Evolutionary conservation across 1,140 invertebrate species (phyloP).

Genomic region (Leptoteleia sp.): DNA sequence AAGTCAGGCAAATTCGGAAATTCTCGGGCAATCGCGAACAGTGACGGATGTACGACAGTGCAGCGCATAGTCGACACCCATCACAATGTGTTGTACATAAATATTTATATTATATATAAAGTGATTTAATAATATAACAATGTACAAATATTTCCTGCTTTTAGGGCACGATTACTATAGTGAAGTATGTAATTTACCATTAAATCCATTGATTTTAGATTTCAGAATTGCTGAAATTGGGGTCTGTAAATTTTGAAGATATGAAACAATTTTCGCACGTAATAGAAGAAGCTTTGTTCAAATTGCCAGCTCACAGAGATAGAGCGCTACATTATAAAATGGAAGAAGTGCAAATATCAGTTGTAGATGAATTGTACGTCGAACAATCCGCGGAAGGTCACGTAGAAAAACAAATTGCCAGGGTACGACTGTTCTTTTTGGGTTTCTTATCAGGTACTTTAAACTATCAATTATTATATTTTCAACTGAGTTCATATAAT

Average conservation of each 20-base stretch:
- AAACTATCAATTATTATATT: too few relatives aligned
- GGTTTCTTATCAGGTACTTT: constrained; percentile 90
- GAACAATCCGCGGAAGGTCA: constrained; percentile 94
- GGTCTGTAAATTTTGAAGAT: constrained; percentile 93
- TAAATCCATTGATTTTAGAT: constrained; percentile 82
- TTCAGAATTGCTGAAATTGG: constrained; percentile 97
- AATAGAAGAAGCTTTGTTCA: constrained; percentile 95
- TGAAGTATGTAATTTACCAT: background rate
- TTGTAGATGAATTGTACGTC: constrained; percentile 97
- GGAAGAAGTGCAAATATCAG: constrained; percentile 98
- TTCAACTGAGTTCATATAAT: too few relatives aligned
- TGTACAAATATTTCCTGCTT: too few relatives aligned
- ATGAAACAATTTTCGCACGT: constrained; percentile 94
- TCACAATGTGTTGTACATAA: too few relatives aligned
- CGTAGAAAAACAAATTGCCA: constrained; percentile 95
- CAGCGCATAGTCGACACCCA: too few relatives aligned
- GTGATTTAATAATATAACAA: too few relatives aligned
- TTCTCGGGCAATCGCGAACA: too few relatives aligned
- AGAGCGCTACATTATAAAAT: constrained; percentile 96
- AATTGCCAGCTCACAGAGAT: constrained; percentile 90
- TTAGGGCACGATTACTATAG: too few relatives aligned
- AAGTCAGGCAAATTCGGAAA: too few relatives aligned
- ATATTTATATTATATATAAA: too few relatives aligned
- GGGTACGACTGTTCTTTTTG: constrained; percentile 96
- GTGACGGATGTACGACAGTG: too few relatives aligned